Conservation (phyloP, 2,888 invertebrate species). For the Cetonia aurata region DNA sequence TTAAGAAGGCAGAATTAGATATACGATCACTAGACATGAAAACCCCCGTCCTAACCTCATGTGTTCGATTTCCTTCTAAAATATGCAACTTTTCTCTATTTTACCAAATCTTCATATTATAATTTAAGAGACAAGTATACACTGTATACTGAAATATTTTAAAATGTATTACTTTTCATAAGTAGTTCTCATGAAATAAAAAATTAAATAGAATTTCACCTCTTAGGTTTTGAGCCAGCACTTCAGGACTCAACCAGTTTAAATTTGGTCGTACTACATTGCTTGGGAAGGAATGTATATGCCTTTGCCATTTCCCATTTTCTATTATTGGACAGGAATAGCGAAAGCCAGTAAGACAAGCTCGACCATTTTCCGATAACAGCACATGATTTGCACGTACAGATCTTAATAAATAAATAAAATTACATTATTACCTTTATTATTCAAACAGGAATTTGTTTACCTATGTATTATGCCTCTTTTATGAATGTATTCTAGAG, state of each 20-base stretch:
- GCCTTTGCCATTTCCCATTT: slow-evolving; percentile 77
- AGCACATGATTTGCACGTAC: slow-evolving; percentile 88
- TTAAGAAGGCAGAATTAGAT: too few species aligned
- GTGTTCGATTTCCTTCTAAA: too few species aligned
- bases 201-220: slow-evolving; percentile 50
- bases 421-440: background rate
- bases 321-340: slow-evolving; percentile 81
- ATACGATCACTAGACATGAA: too few species aligned
- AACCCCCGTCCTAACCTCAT: too few species aligned
- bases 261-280: slow-evolving; percentile 76
- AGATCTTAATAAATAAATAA: slow-evolving; percentile 70
- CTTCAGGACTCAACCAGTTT: slow-evolving; percentile 93
- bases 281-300: slow-evolving; percentile 82
- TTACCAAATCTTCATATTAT: too few species aligned
- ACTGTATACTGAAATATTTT: too few species aligned
- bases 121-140: too few species aligned
- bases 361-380: slow-evolving; percentile 78
- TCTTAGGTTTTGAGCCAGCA: slow-evolving; percentile 79
- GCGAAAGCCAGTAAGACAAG: slow-evolving; percentile 83
- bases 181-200: background rate
- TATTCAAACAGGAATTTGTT: slow-evolving; percentile 8
- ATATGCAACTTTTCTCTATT: too few species aligned
- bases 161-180: background rate
- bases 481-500: slow-evolving; percentile 86
- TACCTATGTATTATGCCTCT: slow-evolving; percentile 87